These are phyloP conservation scores for Calephelis perditalis DNA, from an alignment of 2,888 invertebrate species.

Conservation along the genomic window DNA sequence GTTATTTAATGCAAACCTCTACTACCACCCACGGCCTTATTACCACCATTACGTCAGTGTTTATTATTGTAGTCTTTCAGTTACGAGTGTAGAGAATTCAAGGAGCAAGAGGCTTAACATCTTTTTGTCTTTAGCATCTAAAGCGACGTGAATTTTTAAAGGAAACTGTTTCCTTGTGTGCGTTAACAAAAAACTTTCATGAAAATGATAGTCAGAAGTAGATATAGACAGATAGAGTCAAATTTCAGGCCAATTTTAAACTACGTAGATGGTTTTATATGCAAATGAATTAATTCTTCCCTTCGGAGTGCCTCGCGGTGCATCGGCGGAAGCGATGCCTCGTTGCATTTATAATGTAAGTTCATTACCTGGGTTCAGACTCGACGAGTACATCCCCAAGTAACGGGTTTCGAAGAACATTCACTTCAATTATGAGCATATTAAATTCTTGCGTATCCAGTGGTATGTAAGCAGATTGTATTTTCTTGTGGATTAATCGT, in stretches of 20 bases:
- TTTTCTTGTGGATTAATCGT: not conserved
- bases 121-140: no score
- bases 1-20: no score
- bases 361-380: slow-evolving; percentile 66
- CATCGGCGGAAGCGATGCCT: slow-evolving; percentile 61
- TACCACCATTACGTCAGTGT: no score
- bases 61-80: no score
- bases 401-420: slow-evolving; percentile 73
- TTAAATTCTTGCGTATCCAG: slow-evolving; percentile 60
- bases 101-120: no score
- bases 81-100: no score
- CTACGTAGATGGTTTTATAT: slow-evolving; percentile 64
- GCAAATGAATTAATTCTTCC: slow-evolving; percentile 78
- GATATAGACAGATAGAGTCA: not conserved
- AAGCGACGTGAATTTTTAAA: no score
- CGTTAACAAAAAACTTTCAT: no score
- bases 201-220: no score
- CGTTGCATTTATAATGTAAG: slow-evolving; percentile 76
- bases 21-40: no score
- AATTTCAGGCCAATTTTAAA: slow-evolving; percentile 51
- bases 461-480: slow-evolving; percentile 24
- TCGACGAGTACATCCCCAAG: slow-evolving; percentile 52
- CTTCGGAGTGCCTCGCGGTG: slow-evolving; percentile 55
- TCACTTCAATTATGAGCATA: slow-evolving; percentile 72
- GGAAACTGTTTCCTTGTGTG: no score